Conservation (phyloP, 2,113 vertebrate species). For the Hoplias malabaricus region DNA sequence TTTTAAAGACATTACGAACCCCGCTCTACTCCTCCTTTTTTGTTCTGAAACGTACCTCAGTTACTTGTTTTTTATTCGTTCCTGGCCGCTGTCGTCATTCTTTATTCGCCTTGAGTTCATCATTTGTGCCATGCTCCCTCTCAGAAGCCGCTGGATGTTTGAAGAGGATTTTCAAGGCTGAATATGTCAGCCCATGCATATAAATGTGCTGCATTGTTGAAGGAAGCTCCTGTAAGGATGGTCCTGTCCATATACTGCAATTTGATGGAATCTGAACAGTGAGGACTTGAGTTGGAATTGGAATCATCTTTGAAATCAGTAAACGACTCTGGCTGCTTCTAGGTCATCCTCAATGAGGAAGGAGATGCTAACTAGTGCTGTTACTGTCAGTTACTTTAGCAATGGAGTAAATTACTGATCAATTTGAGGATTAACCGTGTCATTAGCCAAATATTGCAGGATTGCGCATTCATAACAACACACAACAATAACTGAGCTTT, state of each 20-base stretch:
- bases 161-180: slow-evolving; percentile 48
- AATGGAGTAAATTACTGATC: not conserved
- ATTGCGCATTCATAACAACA: not conserved
- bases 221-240: not conserved
- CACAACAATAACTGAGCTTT: not conserved
- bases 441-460: not conserved
- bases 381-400: not conserved
- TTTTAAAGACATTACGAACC: slow-evolving; percentile 57
- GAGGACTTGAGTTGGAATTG: not conserved
- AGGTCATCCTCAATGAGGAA: not conserved
- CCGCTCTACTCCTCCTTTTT: slow-evolving; percentile 43
- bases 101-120: slow-evolving; percentile 39
- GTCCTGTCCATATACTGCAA: not conserved
- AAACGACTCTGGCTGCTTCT: not conserved
- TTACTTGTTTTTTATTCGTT: slow-evolving; percentile 1
- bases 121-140: not conserved
- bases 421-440: not conserved
- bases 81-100: slow-evolving; percentile 17
- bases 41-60: slow-evolving; percentile 11
- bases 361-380: not conserved
- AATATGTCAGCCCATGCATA: slow-evolving; percentile 28
- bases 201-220: slow-evolving; percentile 20
- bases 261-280: slow-evolving; percentile 31
- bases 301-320: not conserved
- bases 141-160: slow-evolving; percentile 37